Conservation (phyloP, 2,113 vertebrate genomes). For the Psephotus haematonotus region DNA sequence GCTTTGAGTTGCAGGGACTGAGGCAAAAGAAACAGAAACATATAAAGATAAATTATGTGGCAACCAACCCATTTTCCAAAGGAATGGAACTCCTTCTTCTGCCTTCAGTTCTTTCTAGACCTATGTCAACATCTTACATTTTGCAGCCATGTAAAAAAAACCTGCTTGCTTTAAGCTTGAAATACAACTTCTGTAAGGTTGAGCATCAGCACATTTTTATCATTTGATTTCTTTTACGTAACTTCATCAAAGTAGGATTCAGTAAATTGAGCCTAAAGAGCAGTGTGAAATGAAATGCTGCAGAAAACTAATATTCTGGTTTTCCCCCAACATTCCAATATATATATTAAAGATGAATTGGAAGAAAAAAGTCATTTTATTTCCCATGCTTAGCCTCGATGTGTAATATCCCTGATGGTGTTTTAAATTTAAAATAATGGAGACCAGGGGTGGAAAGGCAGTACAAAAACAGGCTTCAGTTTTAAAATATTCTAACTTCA, state of each 20-base stretch:
- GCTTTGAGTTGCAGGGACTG: not conserved
- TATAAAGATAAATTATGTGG: not conserved
- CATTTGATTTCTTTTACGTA: not conserved
- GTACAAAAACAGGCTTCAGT: not conserved
- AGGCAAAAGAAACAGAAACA: not conserved
- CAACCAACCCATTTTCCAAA: not conserved
- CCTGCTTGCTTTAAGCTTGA: not conserved
- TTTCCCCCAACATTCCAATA: not conserved
- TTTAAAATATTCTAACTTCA: not conserved
- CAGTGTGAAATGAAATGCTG: not conserved
- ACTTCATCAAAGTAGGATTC: not conserved
- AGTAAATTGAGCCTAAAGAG: not conserved
- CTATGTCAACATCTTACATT: not conserved
- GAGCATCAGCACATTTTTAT: not conserved
- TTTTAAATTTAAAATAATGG: not conserved
- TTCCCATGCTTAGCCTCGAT: not conserved
- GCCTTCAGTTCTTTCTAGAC: not conserved
- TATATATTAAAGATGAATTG: not conserved
- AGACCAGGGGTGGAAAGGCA: not conserved
- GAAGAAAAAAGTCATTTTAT: not conserved
- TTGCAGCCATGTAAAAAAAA: not conserved
- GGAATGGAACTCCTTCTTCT: not conserved
- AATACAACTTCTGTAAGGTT: not conserved
- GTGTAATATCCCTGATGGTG: not conserved
- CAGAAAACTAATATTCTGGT: not conserved